Base-by-base conservation (phyloP, 2,888 invertebrate genomes). In the Sarcophaga subvicina region DNA sequence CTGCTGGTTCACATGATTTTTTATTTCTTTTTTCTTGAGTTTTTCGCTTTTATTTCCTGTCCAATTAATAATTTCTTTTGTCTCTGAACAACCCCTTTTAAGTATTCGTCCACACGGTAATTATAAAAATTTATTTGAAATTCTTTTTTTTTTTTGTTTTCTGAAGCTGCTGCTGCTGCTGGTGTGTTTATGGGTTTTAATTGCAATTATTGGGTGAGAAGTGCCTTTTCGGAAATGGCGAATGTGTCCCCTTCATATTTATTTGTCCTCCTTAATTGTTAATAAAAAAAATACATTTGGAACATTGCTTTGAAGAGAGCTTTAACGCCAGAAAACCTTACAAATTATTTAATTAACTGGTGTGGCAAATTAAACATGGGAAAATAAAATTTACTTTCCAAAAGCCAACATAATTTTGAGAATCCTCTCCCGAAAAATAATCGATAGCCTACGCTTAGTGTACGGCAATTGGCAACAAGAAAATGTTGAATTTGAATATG, bases 41-140 rank as follows among this genome's bases (percentile, higher is more conserved):
- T 37, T 37, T 37, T 37, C 37, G 37, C 60, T 69, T 67, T 54
- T 64, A 67, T 79, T 85, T 85, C 88, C 83, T 88, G 85, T 76
- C 85, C 83, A 85, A 85, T 87, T 87, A 84, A 82, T 84, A 80
- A 54, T 54, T 54, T 76, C 49, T 54, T 54, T 27, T 66, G 64
- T 54, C 54, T 49, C 66, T n/a, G 54, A 76, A 76, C 54, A 54
- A 54, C 54, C 54, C 54, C 54, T 54, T 54, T 54, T 54, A 14
- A 12, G 14, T 17, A 54, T 54, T 47, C 12, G 49, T 66, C 37
- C 37, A 72, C 84, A 59, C 59, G 72, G 81, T 87, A 84, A 87
- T 84, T 87, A 87, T 82, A 76, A 67, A 37, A 84, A 87, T 87
- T 87, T 75, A 87, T 84, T 81, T 80, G 25, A 80, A 80, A 84